Base-by-base conservation (phyloP, 2,113 vertebrate species). In the Plectropomus leopardus region DNA sequence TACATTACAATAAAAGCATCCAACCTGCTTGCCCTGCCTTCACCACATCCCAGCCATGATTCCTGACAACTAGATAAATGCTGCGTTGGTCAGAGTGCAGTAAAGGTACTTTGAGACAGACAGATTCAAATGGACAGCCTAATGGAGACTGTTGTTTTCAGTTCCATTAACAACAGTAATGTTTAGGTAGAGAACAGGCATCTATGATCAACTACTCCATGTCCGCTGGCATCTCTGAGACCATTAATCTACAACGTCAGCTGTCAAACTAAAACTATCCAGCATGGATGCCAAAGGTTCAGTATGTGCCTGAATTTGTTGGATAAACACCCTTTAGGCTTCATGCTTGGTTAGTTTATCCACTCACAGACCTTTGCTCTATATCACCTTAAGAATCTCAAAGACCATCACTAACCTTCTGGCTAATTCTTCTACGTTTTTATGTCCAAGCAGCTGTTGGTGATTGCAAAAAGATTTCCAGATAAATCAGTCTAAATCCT, bases 91-190 rank as follows among this genome's bases (percentile, higher is more conserved):
- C 59, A 47, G 40, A 72, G 65, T 30, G 79, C 72, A 77, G 72
- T 53, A 32, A 53, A 79, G 23, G 36, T 78, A 32, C 76, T 71
- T 24, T 50, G 17, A 72, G 51, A 71, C 1, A 7, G 64, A 82
- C 53, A 36, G 44, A 67, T 21, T 81, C 67, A 71, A 85, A 78
- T 69, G 57, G 73, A 76, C 71, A 76, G 26, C 55, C 50, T 71
- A 65, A 67, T 72, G 51, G 67, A 67, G 48, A 34, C 47, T 0
- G 8, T 78, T 68, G 63, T 58, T 74, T 87, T 58, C 76, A 72
- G 30, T 72, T 80, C 67, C 72, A 80, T 82, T 85, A 75, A 78
- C 26, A 55, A 83, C 70, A 69, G 66, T 50, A 42, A 64, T 72
- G 47, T 85, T 77, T n/a, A 57, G 58, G 32, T 51, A 6, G 10